phyloP scores from a whole-genome alignment of 2,797 vertebrate genomes.

The Decapterus maruadsi region DNA sequence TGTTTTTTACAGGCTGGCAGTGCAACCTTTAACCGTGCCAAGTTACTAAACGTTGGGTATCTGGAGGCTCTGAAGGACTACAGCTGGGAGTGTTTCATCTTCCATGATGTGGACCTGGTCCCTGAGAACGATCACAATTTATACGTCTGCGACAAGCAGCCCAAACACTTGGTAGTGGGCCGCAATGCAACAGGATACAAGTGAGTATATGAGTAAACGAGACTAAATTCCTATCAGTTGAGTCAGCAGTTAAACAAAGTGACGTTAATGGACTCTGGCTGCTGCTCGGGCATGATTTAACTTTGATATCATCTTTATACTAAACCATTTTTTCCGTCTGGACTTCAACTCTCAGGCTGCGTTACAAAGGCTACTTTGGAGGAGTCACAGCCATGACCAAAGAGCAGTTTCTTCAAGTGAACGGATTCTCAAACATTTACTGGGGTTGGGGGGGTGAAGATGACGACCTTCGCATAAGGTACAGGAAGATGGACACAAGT shows the following conservation, averaged over 20 bases:
- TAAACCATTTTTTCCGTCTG: background rate
- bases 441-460: conserved; percentile 99
- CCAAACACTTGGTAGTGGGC: conserved; percentile 97
- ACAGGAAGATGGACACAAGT: conserved; percentile 38
- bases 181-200: conserved; percentile 96
- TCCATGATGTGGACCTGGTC: conserved; percentile 97
- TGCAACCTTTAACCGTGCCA: conserved; percentile 95
- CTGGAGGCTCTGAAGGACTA: conserved; percentile 94
- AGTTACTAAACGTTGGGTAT: conserved; percentile 95
- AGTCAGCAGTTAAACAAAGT: background rate
- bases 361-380: conserved; percentile 95
- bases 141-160: conserved; percentile 92
- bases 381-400: conserved; percentile 94
- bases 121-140: conserved; percentile 97
- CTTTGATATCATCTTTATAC: background rate
- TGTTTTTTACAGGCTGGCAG: conserved; percentile 87
- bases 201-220: conserved; percentile 79
- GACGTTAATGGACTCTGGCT: background rate
- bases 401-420: conserved; percentile 93
- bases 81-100: conserved; percentile 96
- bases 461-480: conserved; percentile 96
- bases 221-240: background rate
- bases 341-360: conserved; percentile 82
- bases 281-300: background rate
- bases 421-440: conserved; percentile 97